These are phyloP conservation scores for Mastomys coucha DNA, from an alignment of 2,113 vertebrate species.

Conservation along the genomic window DNA sequence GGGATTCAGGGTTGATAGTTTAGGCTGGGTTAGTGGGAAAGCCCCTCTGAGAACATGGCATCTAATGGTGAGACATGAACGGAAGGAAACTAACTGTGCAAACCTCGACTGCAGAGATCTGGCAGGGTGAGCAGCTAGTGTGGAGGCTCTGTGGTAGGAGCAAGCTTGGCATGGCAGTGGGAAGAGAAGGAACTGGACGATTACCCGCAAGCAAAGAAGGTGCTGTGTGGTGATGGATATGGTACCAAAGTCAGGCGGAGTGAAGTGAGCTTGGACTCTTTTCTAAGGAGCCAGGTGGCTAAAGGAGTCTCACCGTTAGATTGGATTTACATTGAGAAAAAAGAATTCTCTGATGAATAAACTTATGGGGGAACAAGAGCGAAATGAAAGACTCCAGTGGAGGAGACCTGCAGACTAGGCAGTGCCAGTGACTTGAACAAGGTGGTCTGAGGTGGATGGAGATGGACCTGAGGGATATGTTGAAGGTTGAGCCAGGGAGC, in stretches of 20 bases:
- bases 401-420: neutral
- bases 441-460: neutral
- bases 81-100: neutral
- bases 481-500: neutral
- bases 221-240: fast-evolving
- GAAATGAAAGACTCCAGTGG: neutral
- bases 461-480: neutral
- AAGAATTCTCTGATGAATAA: neutral
- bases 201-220: neutral
- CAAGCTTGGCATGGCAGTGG: neutral
- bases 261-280: neutral
- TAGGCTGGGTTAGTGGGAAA: neutral
- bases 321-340: neutral
- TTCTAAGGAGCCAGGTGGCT: neutral
- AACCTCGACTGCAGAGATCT: neutral
- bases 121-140: neutral
- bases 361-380: neutral
- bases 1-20: neutral
- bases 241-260: neutral
- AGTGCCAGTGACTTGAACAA: neutral
- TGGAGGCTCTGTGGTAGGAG: neutral
- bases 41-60: neutral
- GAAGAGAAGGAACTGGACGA: neutral
- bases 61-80: neutral
- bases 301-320: neutral